phyloP scores from a whole-genome alignment of 1,140 invertebrate species.

The Trichonephila clavipes region DNA sequence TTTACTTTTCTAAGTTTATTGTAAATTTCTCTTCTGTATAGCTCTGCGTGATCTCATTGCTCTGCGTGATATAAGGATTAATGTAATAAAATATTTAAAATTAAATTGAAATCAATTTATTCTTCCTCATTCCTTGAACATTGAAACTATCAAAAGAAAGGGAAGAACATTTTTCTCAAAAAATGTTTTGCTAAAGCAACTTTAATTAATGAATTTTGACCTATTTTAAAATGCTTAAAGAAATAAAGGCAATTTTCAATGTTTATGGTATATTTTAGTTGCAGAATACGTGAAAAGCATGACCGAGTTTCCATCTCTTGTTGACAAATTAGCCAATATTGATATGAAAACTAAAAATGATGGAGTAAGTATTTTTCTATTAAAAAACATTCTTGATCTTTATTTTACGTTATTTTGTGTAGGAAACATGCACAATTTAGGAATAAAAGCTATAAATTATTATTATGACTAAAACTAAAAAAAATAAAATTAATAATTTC shows the following conservation, averaged over 20 bases:
- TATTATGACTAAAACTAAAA: background rate
- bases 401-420: background rate
- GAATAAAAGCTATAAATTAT: too few species aligned
- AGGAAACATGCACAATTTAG: background rate
- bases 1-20: too few species aligned
- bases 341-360: constrained; percentile 81
- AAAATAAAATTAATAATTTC: background rate
- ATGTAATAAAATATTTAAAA: too few species aligned
- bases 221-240: background rate
- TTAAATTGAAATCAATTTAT: too few species aligned
- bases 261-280: constrained; percentile 81
- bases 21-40: too few species aligned
- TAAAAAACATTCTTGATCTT: background rate
- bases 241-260: background rate
- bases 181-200: too few species aligned
- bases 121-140: too few species aligned
- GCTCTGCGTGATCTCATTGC: too few species aligned
- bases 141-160: too few species aligned
- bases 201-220: too few species aligned
- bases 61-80: too few species aligned
- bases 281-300: constrained; percentile 88
- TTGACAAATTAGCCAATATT: constrained; percentile 88
- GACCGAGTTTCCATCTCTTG: constrained; percentile 84
- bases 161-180: too few species aligned
- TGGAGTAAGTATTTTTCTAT: constrained; percentile 71